Conservation (phyloP, 1,140 invertebrate species). For the Drosophila jambulina region DNA sequence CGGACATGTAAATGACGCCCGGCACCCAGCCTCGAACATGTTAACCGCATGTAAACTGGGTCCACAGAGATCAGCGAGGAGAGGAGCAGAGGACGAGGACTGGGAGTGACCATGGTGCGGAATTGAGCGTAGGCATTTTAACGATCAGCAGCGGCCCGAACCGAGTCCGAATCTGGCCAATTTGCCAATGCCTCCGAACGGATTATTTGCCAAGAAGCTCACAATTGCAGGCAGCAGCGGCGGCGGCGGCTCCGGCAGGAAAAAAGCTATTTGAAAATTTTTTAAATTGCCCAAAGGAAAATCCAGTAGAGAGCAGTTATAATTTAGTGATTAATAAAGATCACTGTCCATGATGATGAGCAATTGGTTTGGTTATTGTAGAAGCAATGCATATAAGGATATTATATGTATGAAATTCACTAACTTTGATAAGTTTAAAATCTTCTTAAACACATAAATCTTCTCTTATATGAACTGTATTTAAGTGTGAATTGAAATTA, state of each 20-base stretch:
- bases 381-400: neutral
- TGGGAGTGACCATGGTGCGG: slow-evolving; percentile 21
- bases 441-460: neutral
- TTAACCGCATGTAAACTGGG: slow-evolving; percentile 75
- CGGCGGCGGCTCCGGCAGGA: slow-evolving; percentile 23
- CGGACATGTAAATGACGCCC: slow-evolving; percentile 80
- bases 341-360: neutral
- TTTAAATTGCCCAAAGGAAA: slow-evolving; percentile 15
- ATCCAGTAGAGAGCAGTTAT: neutral
- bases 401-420: neutral
- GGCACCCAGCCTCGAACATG: slow-evolving; percentile 75
- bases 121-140: slow-evolving; percentile 60
- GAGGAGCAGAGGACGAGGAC: neutral
- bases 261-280: slow-evolving; percentile 23
- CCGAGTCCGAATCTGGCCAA: slow-evolving; percentile 36
- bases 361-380: too few species aligned
- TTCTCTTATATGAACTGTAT: too few species aligned
- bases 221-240: slow-evolving; percentile 20
- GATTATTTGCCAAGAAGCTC: slow-evolving; percentile 39
- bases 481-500: too few species aligned
- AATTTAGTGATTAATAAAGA: slow-evolving; percentile 21
- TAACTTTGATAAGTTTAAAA: neutral
- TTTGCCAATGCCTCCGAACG: slow-evolving; percentile 56
- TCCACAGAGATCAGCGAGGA: slow-evolving; percentile 6
- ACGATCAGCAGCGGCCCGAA: slow-evolving; percentile 44